These are phyloP conservation scores for Sibirionetta formosa DNA, from an alignment of 2,797 vertebrate species.

Conservation along the genomic window DNA sequence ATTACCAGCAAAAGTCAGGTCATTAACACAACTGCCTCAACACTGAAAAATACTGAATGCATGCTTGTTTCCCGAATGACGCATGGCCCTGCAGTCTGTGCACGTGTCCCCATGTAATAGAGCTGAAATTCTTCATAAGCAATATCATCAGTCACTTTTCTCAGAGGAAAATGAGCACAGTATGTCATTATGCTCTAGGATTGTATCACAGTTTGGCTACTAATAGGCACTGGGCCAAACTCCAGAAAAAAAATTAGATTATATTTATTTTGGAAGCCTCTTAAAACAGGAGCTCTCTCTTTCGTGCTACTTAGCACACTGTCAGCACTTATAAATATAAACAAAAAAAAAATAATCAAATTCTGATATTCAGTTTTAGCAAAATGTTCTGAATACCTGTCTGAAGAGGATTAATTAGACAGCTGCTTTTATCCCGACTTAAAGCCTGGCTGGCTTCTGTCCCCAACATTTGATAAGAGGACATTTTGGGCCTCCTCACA, in stretches of 20 bases:
- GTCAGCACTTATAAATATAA: not conserved
- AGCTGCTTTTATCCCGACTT: not conserved
- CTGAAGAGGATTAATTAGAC: not conserved
- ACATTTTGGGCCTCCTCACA: not conserved
- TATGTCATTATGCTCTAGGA: constrained; percentile 22
- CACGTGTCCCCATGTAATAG: not conserved
- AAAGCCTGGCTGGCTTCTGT: not conserved
- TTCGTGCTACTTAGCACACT: not conserved
- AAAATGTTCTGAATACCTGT: not conserved
- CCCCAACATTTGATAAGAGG: not conserved
- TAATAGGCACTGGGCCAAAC: constrained; percentile 29
- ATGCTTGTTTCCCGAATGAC: constrained; percentile 59
- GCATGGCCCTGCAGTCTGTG: not conserved
- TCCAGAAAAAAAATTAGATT: not conserved
- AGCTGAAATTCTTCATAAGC: constrained; percentile 65
- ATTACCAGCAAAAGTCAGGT: constrained; percentile 59
- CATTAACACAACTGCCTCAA: not conserved
- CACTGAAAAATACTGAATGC: not conserved
- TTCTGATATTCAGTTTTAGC: not conserved
- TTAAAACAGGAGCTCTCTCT: constrained; percentile 6
- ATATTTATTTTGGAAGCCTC: constrained; percentile 49
- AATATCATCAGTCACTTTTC: constrained; percentile 34
- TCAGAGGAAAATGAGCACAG: constrained; percentile 41
- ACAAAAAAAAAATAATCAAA: not conserved
- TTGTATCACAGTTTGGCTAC: constrained; percentile 23